Conservation (phyloP, 2,888 invertebrate species). For the Nephrotoma appendiculata region DNA sequence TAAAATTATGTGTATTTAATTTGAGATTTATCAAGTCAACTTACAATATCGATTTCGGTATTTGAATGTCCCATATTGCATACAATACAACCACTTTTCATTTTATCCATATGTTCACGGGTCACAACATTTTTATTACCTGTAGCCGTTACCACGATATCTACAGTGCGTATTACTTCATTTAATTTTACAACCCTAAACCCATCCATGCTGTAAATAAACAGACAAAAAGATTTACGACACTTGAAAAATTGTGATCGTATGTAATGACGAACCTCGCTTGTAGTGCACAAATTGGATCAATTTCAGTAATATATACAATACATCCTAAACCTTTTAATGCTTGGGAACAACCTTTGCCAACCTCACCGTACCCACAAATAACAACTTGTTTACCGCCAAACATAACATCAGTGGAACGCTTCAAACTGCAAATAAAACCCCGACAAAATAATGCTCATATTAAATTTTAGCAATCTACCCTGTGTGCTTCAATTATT, state of each 20-base stretch:
- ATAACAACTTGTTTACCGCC: conserved; percentile 93
- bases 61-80: conserved; percentile 98
- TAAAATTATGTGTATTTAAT: background rate
- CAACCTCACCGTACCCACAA: conserved; percentile 95
- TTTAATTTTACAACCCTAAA: conserved; percentile 88
- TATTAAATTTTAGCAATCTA: background rate
- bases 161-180: conserved; percentile 84
- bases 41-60: conserved; percentile 86
- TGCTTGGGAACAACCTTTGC: conserved; percentile 93
- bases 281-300: conserved; percentile 94
- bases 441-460: conserved; percentile 6
- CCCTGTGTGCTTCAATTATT: background rate
- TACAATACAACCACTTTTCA: conserved; percentile 90
- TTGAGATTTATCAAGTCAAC: conserved; percentile 19
- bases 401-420: conserved; percentile 75
- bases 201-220: conserved; percentile 63
- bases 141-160: conserved; percentile 94
- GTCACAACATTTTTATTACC: conserved; percentile 95
- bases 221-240: background rate
- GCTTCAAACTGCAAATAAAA: conserved; percentile 31
- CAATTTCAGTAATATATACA: conserved; percentile 79
- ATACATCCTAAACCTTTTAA: conserved; percentile 89
- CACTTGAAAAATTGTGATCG: background rate
- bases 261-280: conserved; percentile 47
- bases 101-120: conserved; percentile 88